Evolutionary conservation across 1,140 invertebrate species (phyloP).

Genomic region (Potamilus streckersoni): DNA sequence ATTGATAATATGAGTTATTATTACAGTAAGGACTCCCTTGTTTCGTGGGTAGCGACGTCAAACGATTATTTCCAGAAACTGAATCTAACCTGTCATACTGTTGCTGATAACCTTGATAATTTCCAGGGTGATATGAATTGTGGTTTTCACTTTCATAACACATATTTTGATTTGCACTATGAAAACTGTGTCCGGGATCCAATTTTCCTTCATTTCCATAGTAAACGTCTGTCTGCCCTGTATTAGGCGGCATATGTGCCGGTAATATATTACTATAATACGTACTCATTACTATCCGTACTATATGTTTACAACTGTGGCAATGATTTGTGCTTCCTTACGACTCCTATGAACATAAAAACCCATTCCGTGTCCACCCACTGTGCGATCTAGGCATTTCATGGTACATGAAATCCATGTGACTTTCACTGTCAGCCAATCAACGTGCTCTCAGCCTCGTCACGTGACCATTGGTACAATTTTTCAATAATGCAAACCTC

Average conservation of each 20-base stretch:
- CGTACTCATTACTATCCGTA: conserved; percentile 19
- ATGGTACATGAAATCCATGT: no score
- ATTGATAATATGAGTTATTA: conserved; percentile 16
- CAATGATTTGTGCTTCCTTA: no score
- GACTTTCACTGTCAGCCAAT: no score
- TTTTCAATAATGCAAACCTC: no score
- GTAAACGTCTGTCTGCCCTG: conserved; percentile 23
- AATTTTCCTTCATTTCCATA: conserved; percentile 24
- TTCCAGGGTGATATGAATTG: conserved; percentile 16
- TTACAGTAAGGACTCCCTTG: conserved; percentile 3
- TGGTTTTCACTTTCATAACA: conserved; percentile 22
- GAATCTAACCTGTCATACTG: conserved; percentile 25
- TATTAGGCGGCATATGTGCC: conserved; percentile 27
- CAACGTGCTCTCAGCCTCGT: no score
- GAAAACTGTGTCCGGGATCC: conserved; percentile 15
- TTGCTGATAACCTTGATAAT: conserved; percentile 27
- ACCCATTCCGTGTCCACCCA: no score
- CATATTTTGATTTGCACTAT: conserved; percentile 20
- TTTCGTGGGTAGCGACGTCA: conserved; percentile 22
- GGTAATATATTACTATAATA: conserved; percentile 30
- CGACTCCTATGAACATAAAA: no score
- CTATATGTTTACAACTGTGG: no score
- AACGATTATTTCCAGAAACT: conserved; percentile 6
- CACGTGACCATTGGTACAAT: no score
- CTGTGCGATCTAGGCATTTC: no score